Evolutionary conservation across 2,113 vertebrate species (phyloP).

Genomic region (Notothenia coriiceps): DNA sequence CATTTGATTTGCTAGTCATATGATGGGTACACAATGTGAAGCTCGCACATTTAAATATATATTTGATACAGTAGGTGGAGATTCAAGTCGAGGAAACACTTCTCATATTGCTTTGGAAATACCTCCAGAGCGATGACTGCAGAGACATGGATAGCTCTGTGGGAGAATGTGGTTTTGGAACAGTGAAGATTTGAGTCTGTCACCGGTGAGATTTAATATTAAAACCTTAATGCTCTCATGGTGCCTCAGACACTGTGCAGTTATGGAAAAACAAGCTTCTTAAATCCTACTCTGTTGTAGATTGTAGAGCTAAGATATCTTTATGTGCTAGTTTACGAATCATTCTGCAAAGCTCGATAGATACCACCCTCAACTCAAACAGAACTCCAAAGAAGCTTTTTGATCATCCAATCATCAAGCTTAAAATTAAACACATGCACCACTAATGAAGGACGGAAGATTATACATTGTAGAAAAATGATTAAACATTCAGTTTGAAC

Average conservation of each 20-base stretch:
- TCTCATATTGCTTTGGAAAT: too few relatives aligned
- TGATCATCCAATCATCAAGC: not conserved
- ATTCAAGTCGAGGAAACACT: not conserved
- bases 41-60: not conserved
- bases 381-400: not conserved
- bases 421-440: not conserved
- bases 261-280: not conserved
- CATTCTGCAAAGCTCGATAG: not conserved
- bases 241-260: not conserved
- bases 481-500: not conserved
- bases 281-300: not conserved
- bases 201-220: not conserved
- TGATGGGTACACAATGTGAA: not conserved
- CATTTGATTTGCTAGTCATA: conserved; percentile 2
- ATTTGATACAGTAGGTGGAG: not conserved
- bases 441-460: not conserved
- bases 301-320: not conserved
- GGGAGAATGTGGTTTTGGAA: too few relatives aligned
- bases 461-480: not conserved
- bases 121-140: too few relatives aligned
- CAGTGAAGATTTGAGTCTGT: not conserved
- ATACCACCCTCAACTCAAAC: not conserved
- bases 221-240: not conserved
- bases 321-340: not conserved
- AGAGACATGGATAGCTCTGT: too few relatives aligned